phyloP scores from a whole-genome alignment of 2,888 invertebrate genomes.

The Apantesis nais region DNA sequence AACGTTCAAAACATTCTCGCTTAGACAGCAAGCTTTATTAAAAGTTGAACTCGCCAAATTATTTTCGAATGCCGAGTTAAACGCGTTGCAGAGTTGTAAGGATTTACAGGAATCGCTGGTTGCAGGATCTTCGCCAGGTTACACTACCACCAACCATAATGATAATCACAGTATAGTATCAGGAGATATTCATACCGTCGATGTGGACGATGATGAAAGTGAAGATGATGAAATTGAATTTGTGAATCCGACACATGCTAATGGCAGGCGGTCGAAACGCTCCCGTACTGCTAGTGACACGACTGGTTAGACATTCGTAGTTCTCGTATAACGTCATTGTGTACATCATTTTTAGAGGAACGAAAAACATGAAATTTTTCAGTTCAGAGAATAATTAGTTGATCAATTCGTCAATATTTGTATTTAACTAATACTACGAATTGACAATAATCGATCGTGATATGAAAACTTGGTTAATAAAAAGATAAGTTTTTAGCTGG shows the following conservation, averaged over 20 bases:
- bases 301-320: slow-evolving; percentile 5
- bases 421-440: not conserved
- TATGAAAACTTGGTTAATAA: not conserved
- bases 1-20: slow-evolving; percentile 47
- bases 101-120: slow-evolving; percentile 20
- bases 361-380: not conserved
- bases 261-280: slow-evolving; percentile 11
- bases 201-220: slow-evolving; percentile 17
- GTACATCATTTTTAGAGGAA: not conserved
- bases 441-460: not conserved
- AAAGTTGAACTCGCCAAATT: slow-evolving; percentile 52
- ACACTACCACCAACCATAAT: slow-evolving; percentile 3
- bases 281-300: slow-evolving; percentile 10
- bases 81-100: slow-evolving; percentile 15
- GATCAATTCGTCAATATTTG: not conserved
- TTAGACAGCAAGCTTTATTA: slow-evolving; percentile 39
- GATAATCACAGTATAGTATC: slow-evolving; percentile 1
- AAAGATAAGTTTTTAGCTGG: not conserved
- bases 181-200: slow-evolving; percentile 17
- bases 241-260: slow-evolving; percentile 16
- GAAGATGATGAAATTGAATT: slow-evolving; percentile 19
- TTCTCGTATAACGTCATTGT: not conserved
- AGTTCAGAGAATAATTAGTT: not conserved
- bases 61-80: slow-evolving; percentile 47
- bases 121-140: slow-evolving; percentile 20